These are phyloP conservation scores for Thinocorus orbignyianus DNA, from an alignment of 2,113 vertebrate species.

Conservation along the genomic window DNA sequence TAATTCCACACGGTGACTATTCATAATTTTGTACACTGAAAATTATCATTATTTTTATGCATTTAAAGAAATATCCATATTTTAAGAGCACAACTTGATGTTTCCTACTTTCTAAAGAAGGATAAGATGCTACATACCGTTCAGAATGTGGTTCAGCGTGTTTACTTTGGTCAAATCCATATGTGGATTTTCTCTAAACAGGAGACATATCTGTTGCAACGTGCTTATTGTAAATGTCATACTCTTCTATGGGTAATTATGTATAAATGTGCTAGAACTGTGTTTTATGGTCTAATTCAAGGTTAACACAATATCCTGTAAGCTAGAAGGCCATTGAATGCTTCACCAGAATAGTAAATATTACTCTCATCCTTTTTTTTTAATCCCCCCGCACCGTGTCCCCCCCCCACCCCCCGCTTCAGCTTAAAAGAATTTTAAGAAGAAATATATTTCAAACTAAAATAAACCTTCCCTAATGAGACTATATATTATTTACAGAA, in stretches of 20 bases:
- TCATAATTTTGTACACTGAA: not conserved
- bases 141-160: not conserved
- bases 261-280: not conserved
- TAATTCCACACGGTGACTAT: not conserved
- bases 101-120: not conserved
- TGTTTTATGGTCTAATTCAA: not conserved
- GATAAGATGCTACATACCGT: not conserved
- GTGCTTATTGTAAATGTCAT: not conserved
- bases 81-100: not conserved
- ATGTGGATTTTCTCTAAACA: not conserved
- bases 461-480: conserved; percentile 43
- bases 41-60: not conserved
- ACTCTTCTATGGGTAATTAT: not conserved
- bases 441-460: conserved; percentile 16
- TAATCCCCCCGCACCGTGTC: too few relatives aligned
- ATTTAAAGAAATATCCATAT: not conserved
- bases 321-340: not conserved
- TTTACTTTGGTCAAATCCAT: not conserved
- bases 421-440: conserved; percentile 12
- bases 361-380: not conserved
- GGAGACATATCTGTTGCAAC: not conserved
- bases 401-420: not conserved
- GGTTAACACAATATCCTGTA: not conserved
- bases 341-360: conserved; percentile 35
- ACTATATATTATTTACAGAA: conserved; percentile 37